A percentile compares a stretch with the other conserved stretches of the same genome.
Conservation (phyloP, 2,797 vertebrate species). For the Ispidina picta region DNA sequence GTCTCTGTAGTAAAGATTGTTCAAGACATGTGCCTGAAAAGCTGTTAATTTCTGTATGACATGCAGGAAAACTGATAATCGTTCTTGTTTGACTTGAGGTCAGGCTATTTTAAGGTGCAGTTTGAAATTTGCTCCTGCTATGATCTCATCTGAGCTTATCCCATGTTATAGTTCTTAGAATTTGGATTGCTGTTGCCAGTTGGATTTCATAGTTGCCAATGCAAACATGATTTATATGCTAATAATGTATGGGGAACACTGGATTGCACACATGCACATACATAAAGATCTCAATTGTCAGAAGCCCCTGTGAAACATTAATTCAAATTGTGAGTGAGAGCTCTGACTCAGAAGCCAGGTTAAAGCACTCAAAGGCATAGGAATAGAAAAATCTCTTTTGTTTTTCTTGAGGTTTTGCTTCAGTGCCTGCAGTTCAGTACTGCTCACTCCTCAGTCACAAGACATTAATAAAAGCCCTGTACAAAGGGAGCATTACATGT, state of each 20-base stretch:
- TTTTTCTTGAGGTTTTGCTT: background rate
- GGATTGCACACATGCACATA: background rate
- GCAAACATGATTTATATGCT: background rate
- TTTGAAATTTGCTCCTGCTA: background rate
- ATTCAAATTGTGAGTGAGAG: background rate
- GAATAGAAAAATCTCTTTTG: background rate
- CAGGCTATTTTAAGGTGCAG: background rate
- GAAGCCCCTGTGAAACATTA: background rate
- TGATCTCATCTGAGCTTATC: background rate
- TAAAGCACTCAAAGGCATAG: background rate
- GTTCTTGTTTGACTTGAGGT: background rate
- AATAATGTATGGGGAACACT: background rate
- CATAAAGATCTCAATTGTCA: background rate
- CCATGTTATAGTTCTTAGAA: background rate
- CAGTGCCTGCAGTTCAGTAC: background rate
- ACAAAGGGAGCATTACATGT: background rate
- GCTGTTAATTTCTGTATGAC: background rate
- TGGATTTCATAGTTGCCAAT: background rate
- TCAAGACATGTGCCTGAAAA: background rate
- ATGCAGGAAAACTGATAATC: background rate
- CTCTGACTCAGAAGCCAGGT: background rate
- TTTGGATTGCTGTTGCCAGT: background rate
- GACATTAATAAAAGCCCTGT: background rate
- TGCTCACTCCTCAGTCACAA: background rate
- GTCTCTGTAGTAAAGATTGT: background rate